Evolutionary conservation across 2,797 vertebrate genomes (phyloP), one percentile per base, ranked within the genome.

Genomic region (Nyctibius grandis): DNA sequence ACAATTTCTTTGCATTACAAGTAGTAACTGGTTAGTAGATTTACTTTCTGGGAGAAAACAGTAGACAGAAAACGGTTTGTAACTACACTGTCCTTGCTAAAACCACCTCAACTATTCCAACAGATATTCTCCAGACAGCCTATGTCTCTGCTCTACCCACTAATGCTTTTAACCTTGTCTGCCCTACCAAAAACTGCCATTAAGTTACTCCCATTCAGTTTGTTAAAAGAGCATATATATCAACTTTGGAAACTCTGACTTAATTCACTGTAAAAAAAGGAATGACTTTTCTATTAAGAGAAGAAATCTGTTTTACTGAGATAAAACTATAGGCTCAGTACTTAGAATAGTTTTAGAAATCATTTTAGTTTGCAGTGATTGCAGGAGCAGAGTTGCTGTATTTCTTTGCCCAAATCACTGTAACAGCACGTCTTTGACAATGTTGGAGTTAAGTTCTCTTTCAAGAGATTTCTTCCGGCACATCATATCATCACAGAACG

Each of bases 81-180:
- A 80, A 57, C 38, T 36, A 47, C 26, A 17, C 11, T 68, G 9
- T 80, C 28, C n/a, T 72, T 79, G 38, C 64, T 92, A 51, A 78
- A 95, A 80, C 23, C 38, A 33, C 13, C 15, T 67, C 44, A 69
- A 15, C 20, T 50, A 42, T 47, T 69, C n/a, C 68, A 74, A 29
- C 0, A 51, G 54, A 29, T 75, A 92, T 22, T 88, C 87, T 80
- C 65, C 38, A 88, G 88, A 73, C 11, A 81, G 68, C 8, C 28
- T 20, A 5, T 9, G 36, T 73, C 33, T 85, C 81, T 69, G 20
- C 23, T 83, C 29, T 81, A 34, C 68, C 34, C 40, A 33, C 28
- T 64, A 84, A 82, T 60, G 73, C 73, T 93, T 95, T 92, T 91
- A 90, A 93, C 88, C 69, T 95, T 86, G 61, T 42, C 77, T 93